Base-by-base conservation (phyloP, 2,888 invertebrate species). In the Stomorhina lunata region DNA sequence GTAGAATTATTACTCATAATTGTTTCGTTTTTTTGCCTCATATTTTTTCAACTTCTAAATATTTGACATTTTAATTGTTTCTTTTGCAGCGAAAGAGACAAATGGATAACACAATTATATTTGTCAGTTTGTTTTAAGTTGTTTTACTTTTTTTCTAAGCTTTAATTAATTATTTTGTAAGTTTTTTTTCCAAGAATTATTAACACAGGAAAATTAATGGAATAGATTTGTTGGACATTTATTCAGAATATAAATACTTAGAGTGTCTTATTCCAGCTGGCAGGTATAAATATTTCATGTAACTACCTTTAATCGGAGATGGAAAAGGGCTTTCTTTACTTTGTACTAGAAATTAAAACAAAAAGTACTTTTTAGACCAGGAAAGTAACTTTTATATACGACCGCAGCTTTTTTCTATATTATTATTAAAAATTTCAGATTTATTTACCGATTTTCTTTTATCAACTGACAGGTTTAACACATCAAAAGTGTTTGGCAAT, bases 61-160 rank as follows among this genome's bases (percentile, higher is more conserved):
- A 65, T 77, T 53, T 69, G 77, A 77, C 69, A 61, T 61, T 77
- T 77, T 77, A 69, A 77, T 77, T 68, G 59, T 78, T 65, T 29
- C 37, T 32, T 27, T 59, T 32, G 53, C 32, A 20, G 15, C n/a
- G n/a, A n/a, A n/a, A 37, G 66, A 45, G 55, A 59, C 43, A 77
- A 77, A 72, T 71, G 72, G 66, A 72, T 72, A 63, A 66, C 45
- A 77, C 77, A 77, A 77, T 63, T 63, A 61, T 34, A 48, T 72
- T 59, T 75, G 43, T 53, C 65, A 55, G 37, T 53, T 40, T 15
- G 4, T 32, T 50, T 50, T 9, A 17, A 20, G 0, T 15, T n/a
- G 34, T 6, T 53, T 20, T 22, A 40, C 10, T 4, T 59, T 50
- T 72, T 25, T 9, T 10, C 37, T 53, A 32, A 29, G 37, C 40